Base-by-base conservation (phyloP, 2,888 invertebrate species). In the Chrysopilus asiliformis region DNA sequence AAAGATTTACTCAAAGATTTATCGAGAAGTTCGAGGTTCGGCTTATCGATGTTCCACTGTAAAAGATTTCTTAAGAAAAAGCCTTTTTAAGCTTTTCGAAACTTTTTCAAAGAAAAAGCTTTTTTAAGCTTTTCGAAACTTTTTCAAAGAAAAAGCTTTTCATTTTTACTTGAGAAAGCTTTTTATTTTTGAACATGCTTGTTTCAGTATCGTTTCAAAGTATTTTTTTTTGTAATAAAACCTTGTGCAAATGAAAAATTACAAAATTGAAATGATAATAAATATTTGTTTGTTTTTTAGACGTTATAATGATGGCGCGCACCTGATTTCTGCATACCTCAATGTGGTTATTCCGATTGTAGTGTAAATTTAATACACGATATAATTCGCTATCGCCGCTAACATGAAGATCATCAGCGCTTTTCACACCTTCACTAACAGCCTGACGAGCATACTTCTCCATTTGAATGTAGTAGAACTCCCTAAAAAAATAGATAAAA, bases 391-490 rank as follows among this genome's bases (percentile, higher is more conserved):
- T 91, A 67, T 99, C 97, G 39, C 79, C 79, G 44, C 84, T 85
- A 40, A 99, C 93, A 60, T 83, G 82, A 42, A 99, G 72, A 57
- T 97, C 94, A 48, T 95, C 94, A 14, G 83, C 77, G 55, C 77
- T 78, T 65, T 90, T 89, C 53, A 91, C 75, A 44, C 97, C 97
- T 68, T 99, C 97, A 51, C 90, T 89, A 54, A 98, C 82, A 32
- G 94, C 90, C 67, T 97, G 95, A 51, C 97, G 76, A 45, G 97
- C 97, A 68, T 94, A 98, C 68, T 99, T 99, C 72, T 99, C 98
- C 97, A 98, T 99, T 71, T 99, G 98, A 62, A 98, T 98, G 71
- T 99, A 98, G 76, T 93, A 98, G 74, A 99, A 98, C 72, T 98
- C 98, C 68, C 98, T 99, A 78, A 33, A 72, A 72, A 50, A 47